Base-by-base conservation (phyloP, 1,140 invertebrate species). In the Panagrolaimus sp. region DNA sequence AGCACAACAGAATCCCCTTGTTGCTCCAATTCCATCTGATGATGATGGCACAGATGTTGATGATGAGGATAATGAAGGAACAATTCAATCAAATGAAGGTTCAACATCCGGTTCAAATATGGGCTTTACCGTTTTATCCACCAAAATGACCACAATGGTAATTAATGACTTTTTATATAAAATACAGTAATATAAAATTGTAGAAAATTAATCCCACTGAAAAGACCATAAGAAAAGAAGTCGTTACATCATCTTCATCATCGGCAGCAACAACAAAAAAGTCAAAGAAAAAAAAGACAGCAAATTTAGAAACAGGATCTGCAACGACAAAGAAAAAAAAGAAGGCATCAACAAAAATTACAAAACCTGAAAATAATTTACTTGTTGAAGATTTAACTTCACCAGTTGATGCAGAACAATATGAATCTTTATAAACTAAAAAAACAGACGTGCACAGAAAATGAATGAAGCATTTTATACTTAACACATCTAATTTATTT, bases 401-500 rank as follows among this genome's bases (percentile, higher is more conserved):
- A 9, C 65, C 38, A 1, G 65, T 58, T 8, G 65, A 67, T 58
- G 45, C 65, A 21, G 65, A 45, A 17, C 28, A 67, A 43, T 67
- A 67, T 44, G 65, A 67, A 28, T 24, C 43, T 32, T 38, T 67
- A 17, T 67, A 38, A 67, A n/a, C n/a, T n/a, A n/a, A n/a, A n/a
- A n/a, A n/a, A n/a, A n/a, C n/a, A n/a, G n/a, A n/a, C n/a, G n/a
- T n/a, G n/a, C n/a, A n/a, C n/a, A n/a, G n/a, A n/a, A n/a, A n/a
- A n/a, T n/a, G n/a, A n/a, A n/a, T n/a, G n/a, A 38, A 38, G 32
- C 32, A 38, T 38, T 38, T 38, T 38, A 38, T 38, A 38, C 32
- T 38, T 38, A 38, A 38, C 32, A 38, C 32, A 38, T 38, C 32
- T 7, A 38, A 4, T 38, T 38, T 4, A 38, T 38, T 38, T 38